Conservation (phyloP, 2,113 vertebrate species). For the Nibea coibor region DNA sequence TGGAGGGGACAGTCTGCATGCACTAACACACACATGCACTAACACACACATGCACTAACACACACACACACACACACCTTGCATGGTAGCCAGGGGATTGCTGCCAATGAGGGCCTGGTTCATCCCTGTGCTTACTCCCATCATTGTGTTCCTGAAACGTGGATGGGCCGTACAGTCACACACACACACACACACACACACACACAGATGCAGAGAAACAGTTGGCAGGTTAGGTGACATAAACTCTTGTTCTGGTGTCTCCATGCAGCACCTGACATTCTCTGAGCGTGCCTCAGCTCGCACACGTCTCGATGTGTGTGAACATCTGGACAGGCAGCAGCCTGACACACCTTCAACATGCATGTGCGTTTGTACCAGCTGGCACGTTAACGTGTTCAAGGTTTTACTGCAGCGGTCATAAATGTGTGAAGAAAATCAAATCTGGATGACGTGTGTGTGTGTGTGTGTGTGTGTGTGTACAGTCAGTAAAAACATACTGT, state of each 20-base stretch:
- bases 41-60: not conserved
- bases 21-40: slow-evolving; percentile 12
- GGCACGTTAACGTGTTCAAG: not conserved
- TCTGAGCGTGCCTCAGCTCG: not conserved
- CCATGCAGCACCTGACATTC: not conserved
- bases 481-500: no score
- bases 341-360: not conserved
- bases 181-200: slow-evolving; percentile 1
- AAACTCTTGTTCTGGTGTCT: not conserved
- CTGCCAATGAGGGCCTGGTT: slow-evolving; percentile 90
- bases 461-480: no score
- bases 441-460: no score
- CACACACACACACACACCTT: slow-evolving; percentile 86
- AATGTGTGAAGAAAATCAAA: no score
- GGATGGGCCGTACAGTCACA: slow-evolving; percentile 44
- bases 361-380: not conserved
- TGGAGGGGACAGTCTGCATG: slow-evolving; percentile 1
- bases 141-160: slow-evolving; percentile 90
- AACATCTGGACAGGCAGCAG: not conserved
- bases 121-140: slow-evolving; percentile 92
- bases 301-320: not conserved
- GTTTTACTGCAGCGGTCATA: not conserved
- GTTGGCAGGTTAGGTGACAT: slow-evolving; percentile 23
- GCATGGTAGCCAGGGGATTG: slow-evolving; percentile 93
- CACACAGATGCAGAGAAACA: slow-evolving; percentile 48